These are phyloP conservation scores for Gymnoscopelus braueri DNA, from an alignment of 2,797 vertebrate species.

Conservation along the genomic window DNA sequence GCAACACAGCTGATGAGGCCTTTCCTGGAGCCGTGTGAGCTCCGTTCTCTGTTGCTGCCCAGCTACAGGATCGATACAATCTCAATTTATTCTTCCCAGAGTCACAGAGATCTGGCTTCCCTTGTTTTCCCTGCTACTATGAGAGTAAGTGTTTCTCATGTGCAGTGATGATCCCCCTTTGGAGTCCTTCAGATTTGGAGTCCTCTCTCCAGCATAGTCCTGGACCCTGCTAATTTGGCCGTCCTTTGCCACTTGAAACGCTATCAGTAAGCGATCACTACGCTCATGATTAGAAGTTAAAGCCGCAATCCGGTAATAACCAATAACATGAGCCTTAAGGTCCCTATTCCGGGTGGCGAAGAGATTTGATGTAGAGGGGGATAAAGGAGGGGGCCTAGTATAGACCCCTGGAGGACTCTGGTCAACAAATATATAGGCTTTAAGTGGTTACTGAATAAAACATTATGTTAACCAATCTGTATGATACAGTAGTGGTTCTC, in stretches of 20 bases:
- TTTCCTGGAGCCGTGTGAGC: conserved; percentile 27
- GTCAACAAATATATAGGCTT: background rate
- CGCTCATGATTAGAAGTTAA: conserved; percentile 53
- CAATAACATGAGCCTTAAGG: conserved; percentile 8
- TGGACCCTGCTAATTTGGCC: conserved; percentile 61
- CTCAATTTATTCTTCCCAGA: conserved; percentile 57
- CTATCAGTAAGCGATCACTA: conserved; percentile 59
- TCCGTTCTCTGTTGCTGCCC: conserved; percentile 44
- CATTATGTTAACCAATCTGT: no score
- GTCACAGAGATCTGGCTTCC: conserved; percentile 42
- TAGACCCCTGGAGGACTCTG: no score
- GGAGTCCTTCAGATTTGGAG: conserved; percentile 57
- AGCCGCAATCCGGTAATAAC: conserved; percentile 48
- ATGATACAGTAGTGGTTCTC: no score
- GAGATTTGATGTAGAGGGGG: no score
- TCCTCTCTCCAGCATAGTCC: conserved; percentile 44
- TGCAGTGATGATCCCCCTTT: conserved; percentile 58
- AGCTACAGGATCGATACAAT: conserved; percentile 54
- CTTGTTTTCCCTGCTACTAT: conserved; percentile 54
- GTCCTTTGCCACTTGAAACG: conserved; percentile 59
- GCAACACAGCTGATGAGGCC: conserved; percentile 44
- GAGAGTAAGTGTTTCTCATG: conserved; percentile 55
- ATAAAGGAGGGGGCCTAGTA: no score
- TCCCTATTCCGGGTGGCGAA: no score
- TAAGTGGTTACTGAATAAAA: background rate